Percentiles rank a stretch among this genome's conserved stretches.
phyloP scores from a whole-genome alignment of 2,797 vertebrate species.

The Tiaroga cobitis region DNA sequence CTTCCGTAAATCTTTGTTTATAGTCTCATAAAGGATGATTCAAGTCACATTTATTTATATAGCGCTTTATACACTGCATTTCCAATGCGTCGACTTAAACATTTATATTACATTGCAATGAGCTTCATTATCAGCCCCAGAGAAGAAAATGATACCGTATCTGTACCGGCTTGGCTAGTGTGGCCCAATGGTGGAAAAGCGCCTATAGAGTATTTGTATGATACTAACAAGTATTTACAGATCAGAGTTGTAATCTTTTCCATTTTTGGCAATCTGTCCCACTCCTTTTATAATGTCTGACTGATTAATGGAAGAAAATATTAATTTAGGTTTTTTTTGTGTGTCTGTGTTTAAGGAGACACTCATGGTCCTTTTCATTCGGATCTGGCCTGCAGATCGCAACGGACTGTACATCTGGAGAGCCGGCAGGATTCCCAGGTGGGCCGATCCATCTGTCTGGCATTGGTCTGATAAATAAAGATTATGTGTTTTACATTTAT shows the following conservation, averaged over 20 bases:
- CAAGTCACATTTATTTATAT: too few species aligned
- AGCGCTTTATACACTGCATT: background rate
- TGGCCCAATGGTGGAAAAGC: background rate
- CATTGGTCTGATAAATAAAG: conserved; percentile 44
- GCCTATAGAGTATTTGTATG: background rate
- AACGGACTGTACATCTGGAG: conserved; percentile 30
- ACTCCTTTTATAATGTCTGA: conserved; percentile 28
- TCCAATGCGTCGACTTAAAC: background rate
- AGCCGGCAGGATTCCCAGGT: conserved; percentile 38
- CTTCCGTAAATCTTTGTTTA: too few species aligned
- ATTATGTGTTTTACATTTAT: conserved; percentile 44
- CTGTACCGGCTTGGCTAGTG: background rate
- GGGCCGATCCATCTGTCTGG: conserved; percentile 35
- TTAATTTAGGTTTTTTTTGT: background rate
- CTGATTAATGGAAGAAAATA: conserved; percentile 16
- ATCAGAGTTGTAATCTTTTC: conserved; percentile 23
- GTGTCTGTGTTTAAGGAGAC: background rate
- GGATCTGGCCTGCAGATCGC: conserved; percentile 28
- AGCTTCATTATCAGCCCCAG: background rate
- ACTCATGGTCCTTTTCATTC: conserved; percentile 4
- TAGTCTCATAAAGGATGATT: too few species aligned
- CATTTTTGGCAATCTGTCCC: conserved; percentile 31
- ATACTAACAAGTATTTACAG: background rate
- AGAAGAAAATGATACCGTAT: background rate
- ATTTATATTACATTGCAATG: background rate